Percentiles rank a stretch among this genome's conserved stretches.
Evolutionary conservation across 2,888 invertebrate genomes (phyloP).

Genomic region (Sesia apiformis): DNA sequence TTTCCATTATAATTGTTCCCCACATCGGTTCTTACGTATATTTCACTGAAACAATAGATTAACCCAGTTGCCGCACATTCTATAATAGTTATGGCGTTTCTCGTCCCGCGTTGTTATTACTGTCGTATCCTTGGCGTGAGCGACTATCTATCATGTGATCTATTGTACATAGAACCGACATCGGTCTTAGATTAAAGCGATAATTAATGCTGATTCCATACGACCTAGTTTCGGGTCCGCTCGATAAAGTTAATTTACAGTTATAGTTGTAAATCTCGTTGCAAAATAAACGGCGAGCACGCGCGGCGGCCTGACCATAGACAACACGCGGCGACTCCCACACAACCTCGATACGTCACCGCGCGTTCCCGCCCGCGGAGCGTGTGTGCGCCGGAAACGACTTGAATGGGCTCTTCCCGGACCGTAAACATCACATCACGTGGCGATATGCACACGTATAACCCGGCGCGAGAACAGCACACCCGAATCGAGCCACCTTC

Average conservation of each 20-base stretch:
- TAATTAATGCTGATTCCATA: conserved; percentile 75
- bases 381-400: conserved; percentile 10
- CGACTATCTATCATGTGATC: conserved; percentile 71
- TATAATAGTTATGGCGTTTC: conserved; percentile 37
- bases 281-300: conserved; percentile 65
- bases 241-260: conserved; percentile 73
- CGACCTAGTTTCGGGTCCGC: conserved; percentile 68
- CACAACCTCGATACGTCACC: conserved; percentile 23
- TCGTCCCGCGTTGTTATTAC: conserved; percentile 32
- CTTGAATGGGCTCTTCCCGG: conserved; percentile 46
- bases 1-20: conserved; percentile 59
- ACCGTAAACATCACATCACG: conserved; percentile 41
- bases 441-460: conserved; percentile 23
- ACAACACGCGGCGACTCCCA: conserved; percentile 60
- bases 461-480: conserved; percentile 25
- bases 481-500: conserved; percentile 5
- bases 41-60: conserved; percentile 63
- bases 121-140: conserved; percentile 66
- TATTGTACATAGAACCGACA: conserved; percentile 66
- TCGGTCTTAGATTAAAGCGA: conserved; percentile 70
- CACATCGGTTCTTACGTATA: conserved; percentile 50
- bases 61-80: conserved; percentile 50
- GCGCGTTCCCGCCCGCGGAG: conserved; percentile 6
- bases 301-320: conserved; percentile 63
- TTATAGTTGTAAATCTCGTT: conserved; percentile 72